A percentile compares a stretch with the other conserved stretches of the same genome.
Conservation (phyloP, 2,113 vertebrate genomes). For the Indicator maculatus region DNA sequence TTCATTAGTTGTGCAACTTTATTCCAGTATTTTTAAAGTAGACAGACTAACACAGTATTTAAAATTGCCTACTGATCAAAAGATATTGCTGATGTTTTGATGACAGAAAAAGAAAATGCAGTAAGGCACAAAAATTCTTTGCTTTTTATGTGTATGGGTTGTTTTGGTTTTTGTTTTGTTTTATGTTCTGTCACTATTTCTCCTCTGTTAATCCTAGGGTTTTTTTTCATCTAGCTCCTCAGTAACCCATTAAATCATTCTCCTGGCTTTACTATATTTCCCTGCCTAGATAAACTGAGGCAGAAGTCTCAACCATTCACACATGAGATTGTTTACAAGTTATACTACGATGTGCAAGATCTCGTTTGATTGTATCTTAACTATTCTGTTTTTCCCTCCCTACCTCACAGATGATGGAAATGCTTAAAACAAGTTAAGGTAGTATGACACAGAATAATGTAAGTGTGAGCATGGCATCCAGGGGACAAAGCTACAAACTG, state of each 20-base stretch:
- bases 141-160: background rate
- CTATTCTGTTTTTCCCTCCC: constrained; percentile 80
- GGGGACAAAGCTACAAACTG: constrained; percentile 54
- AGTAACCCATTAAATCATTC: background rate
- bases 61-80: background rate
- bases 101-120: background rate
- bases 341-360: constrained; percentile 8
- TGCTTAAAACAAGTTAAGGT: constrained; percentile 83
- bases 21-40: constrained; percentile 17
- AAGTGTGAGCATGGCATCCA: constrained; percentile 78
- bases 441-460: constrained; percentile 77
- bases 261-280: constrained; percentile 6
- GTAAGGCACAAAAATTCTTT: background rate
- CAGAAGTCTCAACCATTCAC: background rate
- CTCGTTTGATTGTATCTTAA: constrained; percentile 69
- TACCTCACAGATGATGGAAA: constrained; percentile 85
- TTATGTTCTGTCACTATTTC: constrained; percentile 18
- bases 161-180: background rate
- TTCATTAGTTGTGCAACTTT: background rate
- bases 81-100: background rate
- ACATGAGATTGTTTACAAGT: constrained; percentile 6
- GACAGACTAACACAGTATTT: background rate
- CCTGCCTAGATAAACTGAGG: background rate
- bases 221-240: constrained; percentile 3
- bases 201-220: background rate